Evolutionary conservation across 2,113 vertebrate genomes (phyloP).

Genomic region (Ceyx margarethae): DNA sequence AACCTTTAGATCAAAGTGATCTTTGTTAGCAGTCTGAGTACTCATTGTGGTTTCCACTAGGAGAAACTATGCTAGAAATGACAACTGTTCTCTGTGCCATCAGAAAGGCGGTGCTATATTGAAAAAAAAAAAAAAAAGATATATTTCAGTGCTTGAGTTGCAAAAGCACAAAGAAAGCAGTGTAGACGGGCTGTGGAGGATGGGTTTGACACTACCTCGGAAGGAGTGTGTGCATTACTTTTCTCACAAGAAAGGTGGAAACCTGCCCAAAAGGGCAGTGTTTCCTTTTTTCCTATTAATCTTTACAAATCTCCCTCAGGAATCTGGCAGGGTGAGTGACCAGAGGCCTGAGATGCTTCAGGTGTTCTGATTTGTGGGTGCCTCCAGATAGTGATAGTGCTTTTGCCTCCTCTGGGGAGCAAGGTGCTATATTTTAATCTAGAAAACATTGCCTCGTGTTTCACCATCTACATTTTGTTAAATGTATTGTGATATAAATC

Average conservation of each 20-base stretch:
- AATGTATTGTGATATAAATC: background rate
- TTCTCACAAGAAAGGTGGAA: background rate
- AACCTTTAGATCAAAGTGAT: slow-evolving; percentile 14
- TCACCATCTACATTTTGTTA: background rate
- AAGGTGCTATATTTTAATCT: background rate
- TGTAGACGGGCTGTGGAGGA: background rate
- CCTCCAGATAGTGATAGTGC: background rate
- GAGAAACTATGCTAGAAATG: background rate
- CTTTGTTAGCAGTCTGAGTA: background rate
- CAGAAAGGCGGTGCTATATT: background rate
- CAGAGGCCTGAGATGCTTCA: background rate
- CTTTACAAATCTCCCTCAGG: accelerated
- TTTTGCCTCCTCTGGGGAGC: background rate
- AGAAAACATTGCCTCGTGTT: background rate
- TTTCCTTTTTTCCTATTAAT: background rate
- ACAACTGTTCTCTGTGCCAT: background rate
- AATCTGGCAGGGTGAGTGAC: background rate
- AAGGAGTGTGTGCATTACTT: background rate
- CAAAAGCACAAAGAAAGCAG: background rate
- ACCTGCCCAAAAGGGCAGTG: accelerated
- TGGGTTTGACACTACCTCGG: background rate
- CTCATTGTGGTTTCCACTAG: slow-evolving; percentile 4
- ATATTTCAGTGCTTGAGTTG: background rate
- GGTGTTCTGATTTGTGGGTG: background rate
- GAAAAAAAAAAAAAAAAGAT: background rate